Percentiles rank a stretch among this genome's conserved stretches.
Conservation (phyloP, 2,113 vertebrate genomes). For the Odontesthes bonariensis region DNA sequence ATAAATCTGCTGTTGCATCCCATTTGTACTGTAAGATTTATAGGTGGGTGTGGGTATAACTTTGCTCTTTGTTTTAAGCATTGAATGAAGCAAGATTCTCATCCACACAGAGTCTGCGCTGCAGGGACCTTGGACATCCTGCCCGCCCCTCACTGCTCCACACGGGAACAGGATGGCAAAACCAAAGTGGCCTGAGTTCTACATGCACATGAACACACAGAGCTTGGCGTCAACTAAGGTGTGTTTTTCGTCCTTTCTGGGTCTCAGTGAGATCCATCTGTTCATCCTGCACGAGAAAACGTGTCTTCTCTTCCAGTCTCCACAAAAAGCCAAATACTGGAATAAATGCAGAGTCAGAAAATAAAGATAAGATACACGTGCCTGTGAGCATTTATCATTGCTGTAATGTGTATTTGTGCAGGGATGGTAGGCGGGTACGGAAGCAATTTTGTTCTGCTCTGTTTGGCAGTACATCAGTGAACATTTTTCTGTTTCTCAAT, state of each 20-base stretch:
- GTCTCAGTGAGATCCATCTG: slow-evolving; percentile 75
- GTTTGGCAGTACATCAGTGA: slow-evolving; percentile 78
- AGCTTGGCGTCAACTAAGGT: slow-evolving; percentile 62
- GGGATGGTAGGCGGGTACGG: slow-evolving; percentile 1
- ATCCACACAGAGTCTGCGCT: slow-evolving; percentile 24
- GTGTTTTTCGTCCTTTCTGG: slow-evolving; percentile 51
- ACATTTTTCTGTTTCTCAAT: slow-evolving; percentile 58
- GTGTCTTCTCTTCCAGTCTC: background rate
- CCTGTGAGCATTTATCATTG: slow-evolving; percentile 22
- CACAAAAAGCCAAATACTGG: background rate
- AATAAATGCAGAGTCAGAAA: slow-evolving; percentile 24
- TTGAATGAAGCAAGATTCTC: slow-evolving; percentile 6
- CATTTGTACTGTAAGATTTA: background rate
- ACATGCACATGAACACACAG: slow-evolving; percentile 41
- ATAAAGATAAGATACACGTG: slow-evolving; percentile 11
- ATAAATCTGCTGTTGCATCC: background rate
- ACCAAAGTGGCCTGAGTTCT: slow-evolving; percentile 34
- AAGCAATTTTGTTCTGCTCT: slow-evolving; percentile 78
- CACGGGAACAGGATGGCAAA: slow-evolving; percentile 68
- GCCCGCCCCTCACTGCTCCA: slow-evolving; percentile 64
- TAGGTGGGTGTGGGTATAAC: slow-evolving; percentile 1
- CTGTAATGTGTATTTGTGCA: background rate
- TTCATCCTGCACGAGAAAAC: slow-evolving; percentile 34
- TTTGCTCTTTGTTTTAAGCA: background rate
- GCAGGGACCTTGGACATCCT: slow-evolving; percentile 61